These are phyloP conservation scores for Siniperca scherzeri DNA, from an alignment of 2,797 vertebrate genomes.

Conservation along the genomic window DNA sequence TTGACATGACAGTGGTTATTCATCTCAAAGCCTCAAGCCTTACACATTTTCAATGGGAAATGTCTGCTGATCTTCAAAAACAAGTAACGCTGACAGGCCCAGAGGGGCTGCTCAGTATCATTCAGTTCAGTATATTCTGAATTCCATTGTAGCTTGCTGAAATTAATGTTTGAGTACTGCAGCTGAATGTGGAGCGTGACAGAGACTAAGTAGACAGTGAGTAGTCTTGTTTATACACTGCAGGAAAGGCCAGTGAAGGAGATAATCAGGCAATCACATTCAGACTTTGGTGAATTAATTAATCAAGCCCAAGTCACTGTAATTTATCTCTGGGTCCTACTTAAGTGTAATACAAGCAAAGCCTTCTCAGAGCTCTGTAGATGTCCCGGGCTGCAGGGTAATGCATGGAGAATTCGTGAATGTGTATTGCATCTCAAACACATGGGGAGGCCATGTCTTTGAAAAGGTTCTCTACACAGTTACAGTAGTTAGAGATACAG, in stretches of 20 bases:
- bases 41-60: conserved; percentile 35
- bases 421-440: conserved; percentile 63
- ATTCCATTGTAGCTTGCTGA: conserved; percentile 45
- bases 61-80: conserved; percentile 40
- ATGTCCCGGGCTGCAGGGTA: conserved; percentile 51
- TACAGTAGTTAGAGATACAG: conserved; percentile 81
- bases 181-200: conserved; percentile 37
- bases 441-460: conserved; percentile 49
- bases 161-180: conserved; percentile 46
- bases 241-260: conserved; percentile 84
- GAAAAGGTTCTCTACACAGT: conserved; percentile 74
- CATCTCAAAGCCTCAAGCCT: conserved; percentile 39
- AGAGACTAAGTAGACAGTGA: conserved; percentile 23
- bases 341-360: conserved; percentile 50
- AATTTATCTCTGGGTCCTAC: conserved; percentile 85
- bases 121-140: conserved; percentile 40
- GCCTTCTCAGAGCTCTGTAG: conserved; percentile 55
- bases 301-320: conserved; percentile 85
- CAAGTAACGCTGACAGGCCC: conserved; percentile 33
- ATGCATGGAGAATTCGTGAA: conserved; percentile 38
- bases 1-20: conserved; percentile 38
- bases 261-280: conserved; percentile 84
- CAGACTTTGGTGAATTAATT: conserved; percentile 71
- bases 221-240: conserved; percentile 82
- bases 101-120: conserved; percentile 34